Evolutionary conservation across 35 echinoderm and acorn worm species (phyloP).

Genomic region (Apostichopus japonicus): DNA sequence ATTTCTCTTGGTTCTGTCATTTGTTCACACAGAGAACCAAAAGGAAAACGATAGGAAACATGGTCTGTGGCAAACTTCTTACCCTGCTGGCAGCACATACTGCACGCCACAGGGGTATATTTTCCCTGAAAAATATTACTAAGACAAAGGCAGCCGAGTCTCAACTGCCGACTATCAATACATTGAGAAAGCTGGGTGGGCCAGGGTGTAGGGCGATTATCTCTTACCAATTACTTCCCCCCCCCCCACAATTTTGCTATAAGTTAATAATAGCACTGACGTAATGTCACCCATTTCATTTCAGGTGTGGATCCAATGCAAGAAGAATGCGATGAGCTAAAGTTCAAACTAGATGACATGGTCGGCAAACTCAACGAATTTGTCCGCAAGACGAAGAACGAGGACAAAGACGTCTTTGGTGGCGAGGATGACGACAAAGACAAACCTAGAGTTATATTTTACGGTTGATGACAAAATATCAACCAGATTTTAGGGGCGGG

Average conservation of each 20-base stretch:
- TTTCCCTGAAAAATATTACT: no score
- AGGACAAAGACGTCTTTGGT: slow-evolving; percentile 73
- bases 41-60: no score
- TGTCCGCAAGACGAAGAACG: slow-evolving; percentile 61
- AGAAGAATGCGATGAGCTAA: slow-evolving; percentile 74
- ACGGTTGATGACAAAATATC: slow-evolving; percentile 45
- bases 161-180: no score
- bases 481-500: no score
- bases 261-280: neutral
- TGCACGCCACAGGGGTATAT: no score
- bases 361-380: slow-evolving; percentile 84
- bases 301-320: slow-evolving; percentile 80
- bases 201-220: neutral
- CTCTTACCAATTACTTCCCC: neutral
- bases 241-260: no score
- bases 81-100: no score
- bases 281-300: neutral
- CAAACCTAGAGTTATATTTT: slow-evolving; percentile 76
- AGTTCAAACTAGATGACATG: slow-evolving; percentile 81
- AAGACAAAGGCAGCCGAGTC: no score
- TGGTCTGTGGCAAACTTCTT: no score
- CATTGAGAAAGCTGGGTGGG: no score
- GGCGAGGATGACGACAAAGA: slow-evolving; percentile 55
- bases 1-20: no score
- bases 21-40: no score